phyloP scores from a whole-genome alignment of 2,888 invertebrate genomes.

The Marasmarcha lunaedactyla region DNA sequence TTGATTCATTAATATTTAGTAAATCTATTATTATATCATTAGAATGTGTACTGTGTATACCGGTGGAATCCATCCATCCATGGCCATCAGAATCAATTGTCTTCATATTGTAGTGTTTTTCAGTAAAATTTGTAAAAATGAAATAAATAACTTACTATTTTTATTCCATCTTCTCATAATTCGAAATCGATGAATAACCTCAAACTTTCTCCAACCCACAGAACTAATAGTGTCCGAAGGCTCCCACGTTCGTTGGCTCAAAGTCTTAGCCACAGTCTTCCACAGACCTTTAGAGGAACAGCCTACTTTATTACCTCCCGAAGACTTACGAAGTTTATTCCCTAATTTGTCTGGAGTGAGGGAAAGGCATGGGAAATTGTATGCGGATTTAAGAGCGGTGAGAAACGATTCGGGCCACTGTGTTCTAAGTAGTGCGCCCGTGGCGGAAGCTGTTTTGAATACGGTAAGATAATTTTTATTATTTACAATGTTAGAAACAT shows the following conservation, averaged over 20 bases:
- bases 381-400: constrained; percentile 34
- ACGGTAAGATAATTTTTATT: constrained; percentile 38
- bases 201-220: constrained; percentile 30
- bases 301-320: constrained; percentile 75
- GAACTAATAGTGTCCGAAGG: constrained; percentile 86
- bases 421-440: constrained; percentile 35
- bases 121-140: no score
- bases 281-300: constrained; percentile 78
- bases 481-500: not conserved
- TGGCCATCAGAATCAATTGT: no score
- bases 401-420: constrained; percentile 25
- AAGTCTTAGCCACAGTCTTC: constrained; percentile 87
- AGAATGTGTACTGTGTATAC: no score
- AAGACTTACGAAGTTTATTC: constrained; percentile 83
- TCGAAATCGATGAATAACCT: no score
- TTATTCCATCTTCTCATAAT: no score
- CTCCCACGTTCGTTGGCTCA: constrained; percentile 89
- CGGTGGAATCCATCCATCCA: no score
- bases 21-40: no score
- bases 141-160: no score
- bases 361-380: constrained; percentile 44
- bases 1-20: no score
- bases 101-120: no score
- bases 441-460: constrained; percentile 51
- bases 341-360: constrained; percentile 87